phyloP scores from a whole-genome alignment of 2,797 vertebrate genomes.

The Miichthys miiuy region DNA sequence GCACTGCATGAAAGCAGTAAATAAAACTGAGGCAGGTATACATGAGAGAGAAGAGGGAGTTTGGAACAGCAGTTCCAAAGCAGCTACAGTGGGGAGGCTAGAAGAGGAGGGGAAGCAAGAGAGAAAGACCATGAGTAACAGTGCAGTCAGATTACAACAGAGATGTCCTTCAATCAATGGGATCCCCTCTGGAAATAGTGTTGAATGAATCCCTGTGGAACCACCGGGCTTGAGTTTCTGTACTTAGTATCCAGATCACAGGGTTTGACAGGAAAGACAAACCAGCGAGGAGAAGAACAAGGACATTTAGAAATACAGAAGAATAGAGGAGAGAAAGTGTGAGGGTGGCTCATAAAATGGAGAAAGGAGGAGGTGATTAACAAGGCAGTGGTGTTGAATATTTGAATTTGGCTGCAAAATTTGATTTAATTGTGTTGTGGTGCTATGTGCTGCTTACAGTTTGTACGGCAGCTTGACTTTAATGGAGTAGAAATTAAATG shows the following conservation, averaged over 20 bases:
- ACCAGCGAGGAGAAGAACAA: conserved; percentile 7
- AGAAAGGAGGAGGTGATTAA: conserved; percentile 50
- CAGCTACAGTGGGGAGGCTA: background rate
- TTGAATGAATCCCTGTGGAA: conserved; percentile 11
- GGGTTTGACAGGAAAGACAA: conserved; percentile 33
- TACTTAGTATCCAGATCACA: conserved; percentile 38
- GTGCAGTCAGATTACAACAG: conserved; percentile 40
- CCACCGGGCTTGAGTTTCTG: conserved; percentile 25
- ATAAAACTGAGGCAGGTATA: conserved; percentile 9
- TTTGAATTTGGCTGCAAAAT: conserved; percentile 66
- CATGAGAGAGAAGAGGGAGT: conserved; percentile 33
- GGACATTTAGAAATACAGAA: conserved; percentile 29
- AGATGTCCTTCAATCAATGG: conserved; percentile 55
- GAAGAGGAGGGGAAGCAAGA: background rate
- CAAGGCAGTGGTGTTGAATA: conserved; percentile 61
- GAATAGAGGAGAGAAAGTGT: conserved; percentile 17
- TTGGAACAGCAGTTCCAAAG: conserved; percentile 24
- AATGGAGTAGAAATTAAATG: conserved; percentile 70
- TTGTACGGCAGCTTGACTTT: conserved; percentile 66
- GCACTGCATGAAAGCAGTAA: background rate
- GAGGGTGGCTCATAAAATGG: conserved; percentile 30
- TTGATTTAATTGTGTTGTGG: conserved; percentile 63
- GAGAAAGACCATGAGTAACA: conserved; percentile 1
- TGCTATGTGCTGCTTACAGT: conserved; percentile 46
- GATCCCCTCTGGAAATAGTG: conserved; percentile 37